Evolutionary conservation across 2,888 invertebrate species (phyloP), one percentile per base, ranked within the genome.

Genomic region (Acanthosoma haemorrhoidale): DNA sequence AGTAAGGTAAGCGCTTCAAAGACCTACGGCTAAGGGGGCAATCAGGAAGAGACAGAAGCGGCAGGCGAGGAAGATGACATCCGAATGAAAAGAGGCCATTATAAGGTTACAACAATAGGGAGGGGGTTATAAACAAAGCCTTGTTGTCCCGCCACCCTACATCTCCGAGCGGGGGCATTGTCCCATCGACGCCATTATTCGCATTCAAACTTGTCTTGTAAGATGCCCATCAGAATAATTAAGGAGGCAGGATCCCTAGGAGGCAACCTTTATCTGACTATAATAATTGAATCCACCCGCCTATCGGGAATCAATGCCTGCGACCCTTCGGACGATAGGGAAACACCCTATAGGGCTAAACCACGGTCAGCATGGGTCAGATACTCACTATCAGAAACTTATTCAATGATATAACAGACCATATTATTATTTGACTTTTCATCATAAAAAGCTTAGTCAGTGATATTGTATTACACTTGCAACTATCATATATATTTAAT

Each of bases 181-280:
- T 64, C n/a, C 36, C 29, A 5, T 4, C 63, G 21, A 11, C 13
- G 32, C 69, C 71, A 70, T 71, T 70, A 71, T 69, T 63, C 51
- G 69, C 69, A 72, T 71, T 72, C 69, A 72, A 36, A 69, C 64
- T 71, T 60, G 72, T 66, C 72, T 72, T 39, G 38, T n/a, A 69
- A 71, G 71, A 73, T 71, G 71, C 69, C 73, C 73, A 73, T 73
- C 73, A 71, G 71, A 73, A 73, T 73, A 73, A 73, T 73, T 73
- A 73, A 73, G 70, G 60, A 25, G 25, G n/a, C 16, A 15, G 25
- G 6, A 25, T 29, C 36, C 64, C 64, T 43, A 16, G 21, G 29
- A 51, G 67, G 39, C 16, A 18, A 18, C 36, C 59, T 32, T 38
- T 59, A 32, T 36, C 57, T 21, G 21, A 15, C 34, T 15, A 68